A percentile compares a stretch with the other conserved stretches of the same genome.
These are phyloP conservation scores for Chiloscyllium punctatum DNA, from an alignment of 2,797 vertebrate genomes.

Conservation along the genomic window DNA sequence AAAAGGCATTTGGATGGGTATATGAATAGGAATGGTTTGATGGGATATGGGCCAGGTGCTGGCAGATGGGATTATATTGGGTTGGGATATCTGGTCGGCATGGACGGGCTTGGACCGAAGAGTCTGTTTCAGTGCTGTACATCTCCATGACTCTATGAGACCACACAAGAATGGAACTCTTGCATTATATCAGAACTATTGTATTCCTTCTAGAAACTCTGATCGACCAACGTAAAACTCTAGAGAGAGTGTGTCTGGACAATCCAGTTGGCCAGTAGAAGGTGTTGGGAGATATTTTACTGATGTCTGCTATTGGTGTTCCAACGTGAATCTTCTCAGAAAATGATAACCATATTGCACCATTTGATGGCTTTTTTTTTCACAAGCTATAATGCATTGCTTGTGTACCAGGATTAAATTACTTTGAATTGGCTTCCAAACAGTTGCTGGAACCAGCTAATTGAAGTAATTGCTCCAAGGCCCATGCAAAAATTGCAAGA, in stretches of 20 bases:
- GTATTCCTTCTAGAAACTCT: not conserved
- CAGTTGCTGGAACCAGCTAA: not conserved
- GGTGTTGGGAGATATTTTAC: not conserved
- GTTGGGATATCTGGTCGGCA: no score
- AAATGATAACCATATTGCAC: not conserved
- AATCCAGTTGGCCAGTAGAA: not conserved
- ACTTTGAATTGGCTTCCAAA: not conserved
- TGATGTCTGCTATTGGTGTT: not conserved
- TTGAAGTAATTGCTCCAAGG: not conserved
- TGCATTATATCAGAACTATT: no score
- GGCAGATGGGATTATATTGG: no score
- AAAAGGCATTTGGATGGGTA: no score
- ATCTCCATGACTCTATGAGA: no score
- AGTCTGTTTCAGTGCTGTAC: no score
- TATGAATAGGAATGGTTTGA: no score
- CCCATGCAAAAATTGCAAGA: not conserved
- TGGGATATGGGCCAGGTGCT: no score
- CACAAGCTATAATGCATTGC: not conserved
- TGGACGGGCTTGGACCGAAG: no score
- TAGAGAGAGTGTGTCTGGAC: not conserved
- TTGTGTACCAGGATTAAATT: not conserved
- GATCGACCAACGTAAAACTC: not conserved
- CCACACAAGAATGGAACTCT: no score
- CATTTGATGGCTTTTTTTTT: not conserved
- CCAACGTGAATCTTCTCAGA: not conserved